Conservation (phyloP, 2,888 invertebrate species). For the Pomacea canaliculata region DNA sequence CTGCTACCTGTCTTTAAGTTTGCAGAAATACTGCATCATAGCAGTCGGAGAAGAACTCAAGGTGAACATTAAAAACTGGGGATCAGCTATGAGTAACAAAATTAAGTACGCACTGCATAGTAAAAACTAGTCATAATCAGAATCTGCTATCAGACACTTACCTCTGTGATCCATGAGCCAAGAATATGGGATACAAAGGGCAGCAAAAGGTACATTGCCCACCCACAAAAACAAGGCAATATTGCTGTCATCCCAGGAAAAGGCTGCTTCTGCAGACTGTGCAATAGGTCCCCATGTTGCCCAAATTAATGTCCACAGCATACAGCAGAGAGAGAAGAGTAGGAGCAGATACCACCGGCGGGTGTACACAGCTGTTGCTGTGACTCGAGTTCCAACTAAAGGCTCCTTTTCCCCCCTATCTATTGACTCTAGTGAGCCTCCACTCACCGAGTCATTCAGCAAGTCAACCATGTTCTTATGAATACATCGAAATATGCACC, state of each 20-base stretch:
- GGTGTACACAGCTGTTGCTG: slow-evolving; percentile 30
- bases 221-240: slow-evolving; percentile 40
- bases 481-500: no score
- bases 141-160: slow-evolving; percentile 1
- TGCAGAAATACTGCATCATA: no score
- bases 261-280: slow-evolving; percentile 35
- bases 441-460: neutral
- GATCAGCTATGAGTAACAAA: no score
- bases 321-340: slow-evolving; percentile 32
- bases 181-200: slow-evolving; percentile 32
- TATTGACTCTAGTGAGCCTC: neutral
- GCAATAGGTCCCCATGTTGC: slow-evolving; percentile 43
- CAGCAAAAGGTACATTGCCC: slow-evolving; percentile 34
- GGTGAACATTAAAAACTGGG: no score
- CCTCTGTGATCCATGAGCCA: slow-evolving; percentile 43
- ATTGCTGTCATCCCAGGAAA: slow-evolving; percentile 35
- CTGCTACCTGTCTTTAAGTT: no score
- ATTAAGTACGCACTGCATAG: no score
- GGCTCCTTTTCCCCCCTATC: slow-evolving; percentile 3
- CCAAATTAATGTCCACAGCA: slow-evolving; percentile 36
- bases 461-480: no score
- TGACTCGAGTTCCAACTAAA: neutral
- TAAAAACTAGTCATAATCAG: no score
- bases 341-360: slow-evolving; percentile 40
- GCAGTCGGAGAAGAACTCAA: no score